phyloP scores from a whole-genome alignment of 2,113 vertebrate genomes.

The Anarhynchus alexandrinus region DNA sequence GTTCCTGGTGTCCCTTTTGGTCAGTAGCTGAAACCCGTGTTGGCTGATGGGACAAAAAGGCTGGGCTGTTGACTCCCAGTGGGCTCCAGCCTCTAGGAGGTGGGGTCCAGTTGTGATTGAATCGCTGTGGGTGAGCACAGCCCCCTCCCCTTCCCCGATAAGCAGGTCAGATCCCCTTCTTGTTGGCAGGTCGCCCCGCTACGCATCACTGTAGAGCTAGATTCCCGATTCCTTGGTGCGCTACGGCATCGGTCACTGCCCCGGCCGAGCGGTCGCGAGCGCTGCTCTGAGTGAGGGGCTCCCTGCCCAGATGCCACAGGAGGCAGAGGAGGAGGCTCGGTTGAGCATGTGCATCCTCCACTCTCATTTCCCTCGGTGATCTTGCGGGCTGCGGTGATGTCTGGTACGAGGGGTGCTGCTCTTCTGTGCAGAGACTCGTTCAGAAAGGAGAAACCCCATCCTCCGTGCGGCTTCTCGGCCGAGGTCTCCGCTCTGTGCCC shows the following conservation, averaged over 20 bases:
- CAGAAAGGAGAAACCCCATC: background rate
- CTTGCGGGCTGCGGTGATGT: background rate
- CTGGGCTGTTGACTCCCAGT: slow-evolving; percentile 3
- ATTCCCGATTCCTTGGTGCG: background rate
- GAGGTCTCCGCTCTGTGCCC: background rate
- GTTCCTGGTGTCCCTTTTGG: slow-evolving; percentile 48
- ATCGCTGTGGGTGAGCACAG: background rate
- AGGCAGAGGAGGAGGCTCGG: background rate
- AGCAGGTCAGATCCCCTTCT: background rate
- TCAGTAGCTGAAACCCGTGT: slow-evolving; percentile 41
- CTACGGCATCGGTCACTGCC: background rate
- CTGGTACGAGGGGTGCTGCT: slow-evolving; percentile 39
- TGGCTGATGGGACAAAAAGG: slow-evolving; percentile 19
- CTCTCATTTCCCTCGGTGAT: background rate
- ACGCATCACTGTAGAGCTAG: background rate
- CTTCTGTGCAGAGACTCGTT: background rate
- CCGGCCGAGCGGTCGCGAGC: fast-evolving
- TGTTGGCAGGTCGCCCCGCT: background rate
- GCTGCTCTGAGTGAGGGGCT: background rate
- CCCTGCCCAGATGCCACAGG: background rate
- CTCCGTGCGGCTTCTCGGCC: fast-evolving
- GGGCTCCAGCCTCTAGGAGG: slow-evolving; percentile 22
- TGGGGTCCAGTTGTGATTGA: slow-evolving; percentile 18
- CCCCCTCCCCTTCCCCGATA: background rate
- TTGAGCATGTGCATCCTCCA: background rate